These are phyloP conservation scores for Leptatherina wallacei DNA, from an alignment of 2,797 vertebrate species.

Conservation along the genomic window DNA sequence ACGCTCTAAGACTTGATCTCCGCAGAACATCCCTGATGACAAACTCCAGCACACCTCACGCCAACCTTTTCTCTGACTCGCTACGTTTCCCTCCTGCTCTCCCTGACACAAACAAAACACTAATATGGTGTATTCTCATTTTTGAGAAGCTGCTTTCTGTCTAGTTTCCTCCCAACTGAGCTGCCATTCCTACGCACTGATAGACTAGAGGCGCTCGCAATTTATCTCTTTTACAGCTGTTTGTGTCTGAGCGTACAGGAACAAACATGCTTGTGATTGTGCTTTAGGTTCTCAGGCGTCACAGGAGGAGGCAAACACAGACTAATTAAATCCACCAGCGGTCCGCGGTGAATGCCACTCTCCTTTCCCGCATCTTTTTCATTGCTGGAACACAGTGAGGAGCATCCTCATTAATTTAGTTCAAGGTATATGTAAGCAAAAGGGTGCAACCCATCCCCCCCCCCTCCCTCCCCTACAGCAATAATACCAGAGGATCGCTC, in stretches of 20 bases:
- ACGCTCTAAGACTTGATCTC: constrained; percentile 40
- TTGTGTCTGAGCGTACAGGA: constrained; percentile 22
- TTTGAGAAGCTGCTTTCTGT: constrained; percentile 49
- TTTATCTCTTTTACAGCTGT: constrained; percentile 57
- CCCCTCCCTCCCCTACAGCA: constrained; percentile 5
- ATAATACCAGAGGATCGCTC: constrained; percentile 10
- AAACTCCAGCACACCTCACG: constrained; percentile 45
- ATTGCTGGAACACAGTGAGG: constrained; percentile 52
- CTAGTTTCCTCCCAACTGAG: constrained; percentile 58
- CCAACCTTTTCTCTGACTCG: constrained; percentile 29
- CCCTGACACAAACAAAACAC: constrained; percentile 58
- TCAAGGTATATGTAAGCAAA: constrained; percentile 48
- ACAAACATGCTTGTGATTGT: constrained; percentile 30
- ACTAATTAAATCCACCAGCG: constrained; percentile 77
- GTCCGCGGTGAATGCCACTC: constrained; percentile 57
- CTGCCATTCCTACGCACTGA: constrained; percentile 48
- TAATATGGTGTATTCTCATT: constrained; percentile 36
- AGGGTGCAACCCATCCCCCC: constrained; percentile 36
- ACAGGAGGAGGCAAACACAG: constrained; percentile 67
- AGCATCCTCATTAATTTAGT: constrained; percentile 69
- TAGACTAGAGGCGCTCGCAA: constrained; percentile 49
- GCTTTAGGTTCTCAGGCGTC: constrained; percentile 49
- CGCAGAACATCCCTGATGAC: constrained; percentile 54
- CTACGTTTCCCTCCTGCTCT: constrained; percentile 29
- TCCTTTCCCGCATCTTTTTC: constrained; percentile 60